Evolutionary conservation across 2,113 vertebrate species (phyloP), one percentile per base, ranked within the genome.

Genomic region (Symphodus melops): DNA sequence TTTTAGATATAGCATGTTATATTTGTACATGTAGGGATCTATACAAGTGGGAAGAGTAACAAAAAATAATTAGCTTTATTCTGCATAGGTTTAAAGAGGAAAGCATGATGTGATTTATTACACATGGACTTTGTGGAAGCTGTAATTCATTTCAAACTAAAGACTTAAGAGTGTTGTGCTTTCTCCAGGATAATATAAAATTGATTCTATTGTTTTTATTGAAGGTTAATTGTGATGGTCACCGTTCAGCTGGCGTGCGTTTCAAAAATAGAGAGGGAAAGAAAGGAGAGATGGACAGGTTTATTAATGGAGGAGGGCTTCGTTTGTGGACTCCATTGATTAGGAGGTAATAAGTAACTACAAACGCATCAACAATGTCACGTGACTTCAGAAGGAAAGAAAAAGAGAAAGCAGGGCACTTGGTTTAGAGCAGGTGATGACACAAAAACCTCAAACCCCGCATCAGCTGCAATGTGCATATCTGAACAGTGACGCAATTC

Each of bases 401-500:
- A 28, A 64, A 65, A 42, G 59, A n/a, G 71, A 57, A 33, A 33
- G 28, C 28, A 33, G 28, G 28, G 28, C 28, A 33, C 5, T 33
- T 33, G 6, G 28, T 33, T 33, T 33, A 33, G 28, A 33, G 28
- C 28, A 33, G 28, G 28, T 33, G 28, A 33, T 4, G 28, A 33
- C 3, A 33, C 28, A 33, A 33, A 33, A 33, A 33, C 3, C 3
- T 1, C 28, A 33, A 33, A 33, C 28, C 4, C 28, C 5, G 28
- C 28, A 33, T 33, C 28, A 66, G 46, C 46, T 21, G 14, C 52
- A 57, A 72, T 39, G 74, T 11, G 76, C 83, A 86, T 86, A 67
- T 89, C 75, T 84, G 57, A 87, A 61, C 44, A 75, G 81, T 90
- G 90, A 92, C 79, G 86, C 77, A 88, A 91, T 90, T 70, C 67